A percentile compares a stretch with the other conserved stretches of the same genome.
Evolutionary conservation across 2,888 invertebrate species (phyloP).

Genomic region (Drosophila meridiana): DNA sequence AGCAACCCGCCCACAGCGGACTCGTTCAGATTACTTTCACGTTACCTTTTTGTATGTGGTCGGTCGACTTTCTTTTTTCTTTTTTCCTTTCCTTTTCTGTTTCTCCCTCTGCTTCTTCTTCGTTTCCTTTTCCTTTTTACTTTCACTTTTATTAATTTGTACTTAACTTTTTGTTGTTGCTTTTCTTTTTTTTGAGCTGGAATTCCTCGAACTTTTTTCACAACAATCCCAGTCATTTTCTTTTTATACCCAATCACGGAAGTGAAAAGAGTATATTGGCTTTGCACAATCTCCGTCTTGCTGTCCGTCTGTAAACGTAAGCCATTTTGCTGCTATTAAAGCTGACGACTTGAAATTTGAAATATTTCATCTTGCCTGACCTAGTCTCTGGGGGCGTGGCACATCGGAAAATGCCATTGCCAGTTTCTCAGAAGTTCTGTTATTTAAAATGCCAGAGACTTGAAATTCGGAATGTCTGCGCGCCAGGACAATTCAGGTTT

Average conservation of each 20-base stretch:
- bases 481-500: neutral
- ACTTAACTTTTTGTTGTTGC: constrained; percentile 3
- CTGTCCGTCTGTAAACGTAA: neutral
- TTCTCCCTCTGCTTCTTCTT: neutral
- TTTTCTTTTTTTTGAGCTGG: neutral
- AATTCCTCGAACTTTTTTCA: constrained; percentile 2
- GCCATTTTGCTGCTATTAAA: too few species aligned
- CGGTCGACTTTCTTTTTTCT: neutral
- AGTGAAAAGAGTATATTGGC: neutral
- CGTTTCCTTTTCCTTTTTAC: neutral
- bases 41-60: constrained; percentile 10
- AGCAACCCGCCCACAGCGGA: neutral
- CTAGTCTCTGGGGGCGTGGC: too few species aligned
- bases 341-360: too few species aligned
- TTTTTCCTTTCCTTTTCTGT: neutral
- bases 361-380: too few species aligned
- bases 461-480: neutral
- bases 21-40: neutral
- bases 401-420: too few species aligned
- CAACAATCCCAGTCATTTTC: neutral
- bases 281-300: neutral
- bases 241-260: neutral
- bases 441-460: neutral
- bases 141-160: constrained; percentile 18
- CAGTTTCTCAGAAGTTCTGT: too few species aligned